phyloP scores from a whole-genome alignment of 2,113 vertebrate species.

The Mustelus asterias region DNA sequence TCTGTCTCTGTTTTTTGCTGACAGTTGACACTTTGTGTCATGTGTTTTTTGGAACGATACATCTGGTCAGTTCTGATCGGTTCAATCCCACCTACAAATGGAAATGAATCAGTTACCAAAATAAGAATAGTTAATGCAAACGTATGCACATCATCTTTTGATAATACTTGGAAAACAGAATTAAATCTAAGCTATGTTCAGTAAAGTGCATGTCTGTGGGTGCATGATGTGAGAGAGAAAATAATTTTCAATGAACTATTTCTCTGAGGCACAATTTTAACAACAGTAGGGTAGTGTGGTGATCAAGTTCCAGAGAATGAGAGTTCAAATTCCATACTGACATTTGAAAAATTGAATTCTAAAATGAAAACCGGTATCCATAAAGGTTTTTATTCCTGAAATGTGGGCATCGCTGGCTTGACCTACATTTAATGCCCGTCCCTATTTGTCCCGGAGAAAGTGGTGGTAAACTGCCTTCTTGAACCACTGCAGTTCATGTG shows the following conservation, averaged over 20 bases:
- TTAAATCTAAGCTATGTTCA: not conserved
- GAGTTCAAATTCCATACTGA: not conserved
- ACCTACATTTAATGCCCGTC: too few species aligned
- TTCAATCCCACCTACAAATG: not conserved
- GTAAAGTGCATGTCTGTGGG: not conserved
- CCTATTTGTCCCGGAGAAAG: too few species aligned
- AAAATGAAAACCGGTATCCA: not conserved
- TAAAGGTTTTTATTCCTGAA: not conserved
- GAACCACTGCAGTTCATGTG: too few species aligned
- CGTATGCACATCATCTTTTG: not conserved
- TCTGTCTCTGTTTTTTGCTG: not conserved
- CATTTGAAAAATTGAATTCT: not conserved
- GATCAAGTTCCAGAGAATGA: not conserved
- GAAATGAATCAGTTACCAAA: not conserved
- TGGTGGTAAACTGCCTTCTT: too few species aligned
- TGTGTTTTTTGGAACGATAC: not conserved
- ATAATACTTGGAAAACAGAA: not conserved
- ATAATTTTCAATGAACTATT: not conserved
- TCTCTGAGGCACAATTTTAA: not conserved
- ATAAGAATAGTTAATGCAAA: not conserved
- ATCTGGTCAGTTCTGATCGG: not conserved
- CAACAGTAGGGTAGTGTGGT: not conserved
- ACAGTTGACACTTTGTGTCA: not conserved
- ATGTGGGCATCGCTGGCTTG: too few species aligned
- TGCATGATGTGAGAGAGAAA: too few species aligned